Evolutionary conservation across 2,113 vertebrate genomes (phyloP).

Genomic region (Epinephelus lanceolatus): DNA sequence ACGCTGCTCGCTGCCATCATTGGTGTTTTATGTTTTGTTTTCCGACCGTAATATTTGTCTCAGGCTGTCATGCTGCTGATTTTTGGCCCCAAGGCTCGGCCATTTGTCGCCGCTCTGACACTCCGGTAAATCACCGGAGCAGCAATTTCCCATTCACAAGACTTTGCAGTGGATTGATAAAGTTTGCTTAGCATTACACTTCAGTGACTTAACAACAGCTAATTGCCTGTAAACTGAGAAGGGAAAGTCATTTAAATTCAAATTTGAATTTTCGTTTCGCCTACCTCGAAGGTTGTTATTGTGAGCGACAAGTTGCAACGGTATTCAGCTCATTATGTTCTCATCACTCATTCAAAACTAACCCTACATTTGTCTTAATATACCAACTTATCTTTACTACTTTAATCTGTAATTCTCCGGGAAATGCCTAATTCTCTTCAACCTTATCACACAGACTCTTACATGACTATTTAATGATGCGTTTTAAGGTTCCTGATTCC

Average conservation of each 20-base stretch:
- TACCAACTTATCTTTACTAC: neutral
- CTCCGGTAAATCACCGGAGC: conserved; percentile 36
- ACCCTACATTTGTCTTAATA: neutral
- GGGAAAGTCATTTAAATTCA: neutral
- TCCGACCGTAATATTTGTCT: conserved; percentile 45
- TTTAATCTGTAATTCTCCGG: neutral
- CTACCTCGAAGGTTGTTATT: conserved; percentile 5
- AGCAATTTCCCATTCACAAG: conserved; percentile 23
- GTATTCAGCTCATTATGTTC: conserved; percentile 2
- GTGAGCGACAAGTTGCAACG: neutral
- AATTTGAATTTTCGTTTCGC: neutral
- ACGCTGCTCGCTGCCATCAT: conserved; percentile 36
- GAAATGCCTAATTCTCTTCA: neutral
- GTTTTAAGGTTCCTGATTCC: conserved; percentile 2
- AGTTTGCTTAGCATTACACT: conserved; percentile 15
- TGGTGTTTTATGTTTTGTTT: conserved; percentile 35
- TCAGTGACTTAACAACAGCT: conserved; percentile 18
- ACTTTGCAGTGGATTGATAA: conserved; percentile 16
- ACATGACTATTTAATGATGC: neutral
- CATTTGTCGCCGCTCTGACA: conserved; percentile 39
- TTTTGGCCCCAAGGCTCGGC: conserved; percentile 32
- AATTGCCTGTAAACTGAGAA: conserved; percentile 17
- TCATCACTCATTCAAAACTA: conserved; percentile 20
- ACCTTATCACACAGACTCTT: neutral
- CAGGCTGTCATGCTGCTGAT: conserved; percentile 29